These are phyloP conservation scores for Zaprionus ghesquierei DNA, from an alignment of 1,140 invertebrate genomes.

Conservation along the genomic window DNA sequence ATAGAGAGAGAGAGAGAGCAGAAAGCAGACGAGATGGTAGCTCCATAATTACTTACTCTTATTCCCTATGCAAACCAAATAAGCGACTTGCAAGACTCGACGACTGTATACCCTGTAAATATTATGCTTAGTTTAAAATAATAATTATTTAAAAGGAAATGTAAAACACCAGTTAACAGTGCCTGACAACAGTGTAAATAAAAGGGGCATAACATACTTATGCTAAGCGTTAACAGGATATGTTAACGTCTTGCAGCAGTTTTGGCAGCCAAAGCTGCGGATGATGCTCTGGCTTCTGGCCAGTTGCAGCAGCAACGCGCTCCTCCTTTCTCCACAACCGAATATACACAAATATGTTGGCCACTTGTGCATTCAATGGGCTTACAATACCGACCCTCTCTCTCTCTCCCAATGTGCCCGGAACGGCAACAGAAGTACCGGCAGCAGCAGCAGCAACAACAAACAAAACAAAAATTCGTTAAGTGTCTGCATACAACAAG, in stretches of 20 bases:
- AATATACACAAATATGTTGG: conserved; percentile 51
- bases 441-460: conserved; percentile 1
- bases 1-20: conserved; percentile 5
- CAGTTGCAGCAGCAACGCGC: not conserved
- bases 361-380: conserved; percentile 58
- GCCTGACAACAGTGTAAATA: not conserved
- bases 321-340: not conserved
- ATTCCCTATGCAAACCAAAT: conserved; percentile 34
- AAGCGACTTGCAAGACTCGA: too few species aligned
- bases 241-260: conserved; percentile 18
- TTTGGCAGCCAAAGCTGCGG: not conserved
- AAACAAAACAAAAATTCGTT: conserved; percentile 22
- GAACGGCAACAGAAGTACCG: not conserved
- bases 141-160: too few species aligned
- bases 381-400: conserved; percentile 19
- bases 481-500: conserved; percentile 39
- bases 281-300: conserved; percentile 23
- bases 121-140: too few species aligned
- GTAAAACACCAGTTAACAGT: not conserved
- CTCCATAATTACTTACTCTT: conserved; percentile 60
- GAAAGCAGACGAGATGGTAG: conserved; percentile 11
- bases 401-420: not conserved
- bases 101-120: not conserved
- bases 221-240: not conserved
- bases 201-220: conserved; percentile 4